Base-by-base conservation (phyloP, 2,888 invertebrate species). In the Diploptera punctata region DNA sequence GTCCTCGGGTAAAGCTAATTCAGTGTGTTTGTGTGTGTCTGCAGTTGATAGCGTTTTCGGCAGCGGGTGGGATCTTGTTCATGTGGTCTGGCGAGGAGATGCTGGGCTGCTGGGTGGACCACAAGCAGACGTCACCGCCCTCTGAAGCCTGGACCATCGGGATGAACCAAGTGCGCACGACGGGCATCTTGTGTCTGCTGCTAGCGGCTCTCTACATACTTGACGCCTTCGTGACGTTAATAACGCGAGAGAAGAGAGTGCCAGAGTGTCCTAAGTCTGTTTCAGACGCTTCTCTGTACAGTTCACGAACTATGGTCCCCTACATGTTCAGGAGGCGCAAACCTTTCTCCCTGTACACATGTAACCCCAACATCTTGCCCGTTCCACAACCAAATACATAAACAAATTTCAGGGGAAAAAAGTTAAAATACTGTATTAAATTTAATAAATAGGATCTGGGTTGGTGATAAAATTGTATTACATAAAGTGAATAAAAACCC, bases 11-110 rank as follows among this genome's bases (percentile, higher is more conserved):
- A n/a, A n/a, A n/a, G n/a, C n/a, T 13, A 38, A 5, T 38, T 38
- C 38, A 38, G 5, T 38, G n/a, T 67, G 4, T 19, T 67, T 16
- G 7, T 49, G 9, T 0, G 13, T 7, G 3, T 18, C 13, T 24
- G 31, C 52, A 69, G 52, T 19, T 24, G 19, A 10, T 43, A 21
- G 43, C 57, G 24, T 33, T 70, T 13, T 26, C 21, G n/a, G 9
- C 4, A n/a, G 33, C 57, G 19, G 70, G 70, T n/a, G 70, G 60
- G 18, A 24, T 61, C 33, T 31, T 70, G 26, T 61, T 61, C 33
- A 10, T 43, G 60, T 13, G 16, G 26, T n/a, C 61, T 16, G 57
- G 31, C 21, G 21, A 21, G 18, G 19, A 60, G 26, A 44, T 44
- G 61, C 9, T 24, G 60, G 52, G 43, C 4, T 19, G 29, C 3